Conservation (phyloP, 1,140 invertebrate species). For the Trachymyrmex cornetzi region DNA sequence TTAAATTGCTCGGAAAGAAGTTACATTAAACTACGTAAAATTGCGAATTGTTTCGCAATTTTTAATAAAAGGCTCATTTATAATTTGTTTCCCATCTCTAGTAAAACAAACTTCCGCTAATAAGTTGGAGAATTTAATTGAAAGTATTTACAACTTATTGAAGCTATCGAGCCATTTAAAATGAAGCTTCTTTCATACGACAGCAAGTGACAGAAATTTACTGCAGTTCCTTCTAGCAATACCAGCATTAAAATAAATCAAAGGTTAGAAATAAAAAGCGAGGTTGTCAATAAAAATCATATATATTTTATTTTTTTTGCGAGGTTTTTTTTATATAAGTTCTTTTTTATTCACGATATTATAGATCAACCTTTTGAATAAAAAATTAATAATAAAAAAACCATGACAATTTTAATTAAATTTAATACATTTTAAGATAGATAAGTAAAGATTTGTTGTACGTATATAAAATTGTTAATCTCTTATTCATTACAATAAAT, state of each 20-base stretch:
- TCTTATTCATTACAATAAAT: no score
- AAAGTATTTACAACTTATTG: conserved; percentile 30
- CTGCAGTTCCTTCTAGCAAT: not conserved
- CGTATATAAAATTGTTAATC: no score
- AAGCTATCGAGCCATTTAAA: conserved; percentile 5
- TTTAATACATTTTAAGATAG: not conserved
- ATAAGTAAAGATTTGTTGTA: no score
- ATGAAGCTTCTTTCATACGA: not conserved
- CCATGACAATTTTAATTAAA: not conserved
- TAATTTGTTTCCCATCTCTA: conserved; percentile 25
- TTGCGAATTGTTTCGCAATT: not conserved
- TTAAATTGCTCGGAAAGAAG: conserved; percentile 1
- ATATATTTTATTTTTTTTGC: not conserved
- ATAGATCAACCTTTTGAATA: not conserved
- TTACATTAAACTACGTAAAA: conserved; percentile 25
- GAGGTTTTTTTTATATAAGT: not conserved
- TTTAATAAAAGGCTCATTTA: conserved; percentile 14
- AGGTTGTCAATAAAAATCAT: not conserved
- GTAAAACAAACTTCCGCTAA: conserved; percentile 25
- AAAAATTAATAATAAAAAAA: not conserved
- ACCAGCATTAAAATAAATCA: conserved; percentile 29
- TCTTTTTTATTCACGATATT: not conserved
- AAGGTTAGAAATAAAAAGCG: not conserved
- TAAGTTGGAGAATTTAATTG: conserved; percentile 47
- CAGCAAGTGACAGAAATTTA: conserved; percentile 8